These are phyloP conservation scores for Brachyistius frenatus DNA, from an alignment of 2,113 vertebrate genomes.

Conservation along the genomic window DNA sequence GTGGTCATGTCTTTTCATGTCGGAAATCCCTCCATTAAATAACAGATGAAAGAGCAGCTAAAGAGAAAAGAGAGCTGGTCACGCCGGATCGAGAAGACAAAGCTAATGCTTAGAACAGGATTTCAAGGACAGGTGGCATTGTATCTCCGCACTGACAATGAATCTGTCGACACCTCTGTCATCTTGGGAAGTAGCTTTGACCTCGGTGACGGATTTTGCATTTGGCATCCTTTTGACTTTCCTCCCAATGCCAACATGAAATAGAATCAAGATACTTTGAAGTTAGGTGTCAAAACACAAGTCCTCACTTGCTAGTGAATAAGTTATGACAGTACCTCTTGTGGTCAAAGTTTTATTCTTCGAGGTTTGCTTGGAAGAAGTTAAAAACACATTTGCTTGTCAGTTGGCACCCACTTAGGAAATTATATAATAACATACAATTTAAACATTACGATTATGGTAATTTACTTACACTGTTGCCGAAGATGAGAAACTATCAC, in stretches of 20 bases:
- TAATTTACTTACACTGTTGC: no score
- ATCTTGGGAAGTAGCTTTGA: slow-evolving; percentile 71
- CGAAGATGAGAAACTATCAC: no score
- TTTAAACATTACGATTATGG: background rate
- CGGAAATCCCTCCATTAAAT: slow-evolving; percentile 68
- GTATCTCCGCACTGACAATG: slow-evolving; percentile 49
- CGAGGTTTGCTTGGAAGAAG: slow-evolving; percentile 61
- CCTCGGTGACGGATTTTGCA: slow-evolving; percentile 70
- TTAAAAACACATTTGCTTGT: slow-evolving; percentile 34
- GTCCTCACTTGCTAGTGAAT: slow-evolving; percentile 71
- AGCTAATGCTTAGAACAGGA: slow-evolving; percentile 76
- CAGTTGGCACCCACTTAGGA: background rate
- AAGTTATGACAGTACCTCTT: slow-evolving; percentile 68
- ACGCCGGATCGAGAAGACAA: slow-evolving; percentile 67
- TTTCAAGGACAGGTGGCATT: slow-evolving; percentile 75
- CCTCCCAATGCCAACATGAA: slow-evolving; percentile 76
- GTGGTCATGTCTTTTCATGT: slow-evolving; percentile 79
- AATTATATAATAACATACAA: background rate
- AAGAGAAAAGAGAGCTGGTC: slow-evolving; percentile 68
- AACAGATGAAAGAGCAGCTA: slow-evolving; percentile 77
- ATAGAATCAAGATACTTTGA: slow-evolving; percentile 79
- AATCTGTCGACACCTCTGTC: slow-evolving; percentile 70
- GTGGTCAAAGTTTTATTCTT: slow-evolving; percentile 69
- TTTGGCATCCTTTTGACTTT: slow-evolving; percentile 79
- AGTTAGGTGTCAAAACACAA: slow-evolving; percentile 76